Base-by-base conservation (phyloP, 2,113 vertebrate species). In the Planiliza haematocheilus region DNA sequence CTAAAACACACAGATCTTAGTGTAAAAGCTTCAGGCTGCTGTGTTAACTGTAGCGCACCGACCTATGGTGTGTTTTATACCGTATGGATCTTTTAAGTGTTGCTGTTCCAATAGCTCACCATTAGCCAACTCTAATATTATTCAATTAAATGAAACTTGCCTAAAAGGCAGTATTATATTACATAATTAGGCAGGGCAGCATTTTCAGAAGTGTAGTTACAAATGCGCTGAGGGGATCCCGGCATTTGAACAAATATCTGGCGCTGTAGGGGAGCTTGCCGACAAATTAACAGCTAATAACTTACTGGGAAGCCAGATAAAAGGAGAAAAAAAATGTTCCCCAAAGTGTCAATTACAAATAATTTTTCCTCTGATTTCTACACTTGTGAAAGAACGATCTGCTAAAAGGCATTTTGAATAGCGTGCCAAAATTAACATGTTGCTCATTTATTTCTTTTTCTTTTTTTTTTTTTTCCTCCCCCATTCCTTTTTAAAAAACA, bases 221-320 rank as follows among this genome's bases (percentile, higher is more conserved):
- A 97, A 97, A 97, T 89, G 95, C 95, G 93, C 96, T 95, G 95
- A 97, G 96, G 97, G 96, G 97, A 96, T 97, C 95, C 95, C 93
- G 94, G 95, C 94, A 97, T 97, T 97, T 96, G 96, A 96, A 97
- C 96, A 98, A 97, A 98, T 97, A 98, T 97, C 95, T 92, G 93
- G 91, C 96, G 91, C 97, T 95, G 97, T 96, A 95, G 96, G 97
- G 96, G 96, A 93, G 95, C 93, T 92, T 93, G 94, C 94, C 89
- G 95, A 96, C 97, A 96, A 98, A 99, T 98, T 97, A 98, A 95
- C 96, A 96, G 97, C 92, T 98, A 97, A 98, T 97, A 98, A 96
- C 96, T 96, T 95, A 95, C 95, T 92, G 95, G 93, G 94, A 96
- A 95, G 94, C 79, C 78, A 81, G 90, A 91, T 89, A 89, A 91